Conservation (phyloP, 2,113 vertebrate genomes). For the Megaceryle maxima region DNA sequence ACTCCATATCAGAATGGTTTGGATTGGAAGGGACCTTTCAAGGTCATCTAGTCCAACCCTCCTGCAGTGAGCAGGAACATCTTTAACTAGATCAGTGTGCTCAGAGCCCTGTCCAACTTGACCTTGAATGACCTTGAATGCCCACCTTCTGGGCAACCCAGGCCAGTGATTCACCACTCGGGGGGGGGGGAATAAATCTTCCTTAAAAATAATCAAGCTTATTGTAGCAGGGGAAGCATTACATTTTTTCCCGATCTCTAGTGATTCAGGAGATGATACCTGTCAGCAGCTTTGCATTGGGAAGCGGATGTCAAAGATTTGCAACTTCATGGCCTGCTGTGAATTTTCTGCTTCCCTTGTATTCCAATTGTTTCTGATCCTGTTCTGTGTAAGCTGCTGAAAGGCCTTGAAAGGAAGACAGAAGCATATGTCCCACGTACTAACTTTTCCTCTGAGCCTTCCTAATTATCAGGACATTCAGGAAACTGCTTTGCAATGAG, state of each 20-base stretch:
- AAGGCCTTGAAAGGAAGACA: background rate
- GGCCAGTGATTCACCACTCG: background rate
- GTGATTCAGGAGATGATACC: background rate
- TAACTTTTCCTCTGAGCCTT: background rate
- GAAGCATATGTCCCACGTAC: background rate
- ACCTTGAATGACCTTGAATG: background rate
- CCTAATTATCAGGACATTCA: background rate
- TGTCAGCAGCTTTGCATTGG: background rate
- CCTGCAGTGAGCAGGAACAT: background rate
- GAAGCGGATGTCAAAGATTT: background rate
- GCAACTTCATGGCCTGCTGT: accelerated
- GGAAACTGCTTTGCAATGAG: background rate
- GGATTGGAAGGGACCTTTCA: background rate
- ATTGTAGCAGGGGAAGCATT: background rate
- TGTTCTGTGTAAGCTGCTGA: background rate
- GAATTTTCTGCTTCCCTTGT: background rate
- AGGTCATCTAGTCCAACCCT: background rate
- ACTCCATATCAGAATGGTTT: background rate
- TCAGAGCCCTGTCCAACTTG: accelerated
- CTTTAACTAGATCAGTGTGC: background rate
- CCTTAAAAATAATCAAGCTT: background rate
- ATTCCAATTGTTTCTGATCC: background rate
- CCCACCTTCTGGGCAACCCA: background rate
- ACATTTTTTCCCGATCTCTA: background rate
- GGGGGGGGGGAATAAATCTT: background rate